Conservation (phyloP, 1,140 invertebrate genomes). For the Bilobella aurantiaca region DNA sequence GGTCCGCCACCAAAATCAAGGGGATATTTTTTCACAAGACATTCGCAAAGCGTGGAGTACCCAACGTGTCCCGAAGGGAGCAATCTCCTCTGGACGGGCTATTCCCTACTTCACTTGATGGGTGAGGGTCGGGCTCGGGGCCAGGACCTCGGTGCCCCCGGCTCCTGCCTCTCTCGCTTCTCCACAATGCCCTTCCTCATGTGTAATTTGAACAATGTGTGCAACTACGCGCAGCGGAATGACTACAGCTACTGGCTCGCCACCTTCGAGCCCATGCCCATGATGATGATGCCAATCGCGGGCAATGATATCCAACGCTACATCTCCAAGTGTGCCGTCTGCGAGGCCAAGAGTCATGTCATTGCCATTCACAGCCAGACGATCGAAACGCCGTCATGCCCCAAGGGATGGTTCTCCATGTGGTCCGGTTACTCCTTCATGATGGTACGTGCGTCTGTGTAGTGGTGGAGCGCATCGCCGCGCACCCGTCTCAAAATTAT, state of each 20-base stretch:
- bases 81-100: constrained; percentile 84
- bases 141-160: constrained; percentile 53
- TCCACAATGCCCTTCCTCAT: constrained; percentile 96
- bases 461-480: no score
- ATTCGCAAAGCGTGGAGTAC: constrained; percentile 77
- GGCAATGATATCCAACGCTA: constrained; percentile 68
- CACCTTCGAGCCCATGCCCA: constrained; percentile 78
- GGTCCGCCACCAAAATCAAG: constrained; percentile 58
- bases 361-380: constrained; percentile 87
- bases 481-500: no score
- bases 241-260: constrained; percentile 95
- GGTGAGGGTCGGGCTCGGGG: constrained; percentile 84
- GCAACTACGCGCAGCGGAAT: constrained; percentile 91
- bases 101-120: constrained; percentile 85
- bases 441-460: no score
- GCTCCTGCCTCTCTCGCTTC: constrained; percentile 86
- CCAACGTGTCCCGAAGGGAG: constrained; percentile 78
- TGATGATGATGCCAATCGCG: constrained; percentile 82
- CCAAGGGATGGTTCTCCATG: constrained; percentile 70
- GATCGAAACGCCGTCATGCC: constrained; percentile 68
- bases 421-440: constrained; percentile 87
- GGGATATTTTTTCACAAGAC: constrained; percentile 76
- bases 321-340: constrained; percentile 82
- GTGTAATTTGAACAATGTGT: constrained; percentile 91
- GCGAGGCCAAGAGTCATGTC: constrained; percentile 72